Conservation (phyloP, 2,888 invertebrate species). For the Caenorhabditis wallacei region DNA sequence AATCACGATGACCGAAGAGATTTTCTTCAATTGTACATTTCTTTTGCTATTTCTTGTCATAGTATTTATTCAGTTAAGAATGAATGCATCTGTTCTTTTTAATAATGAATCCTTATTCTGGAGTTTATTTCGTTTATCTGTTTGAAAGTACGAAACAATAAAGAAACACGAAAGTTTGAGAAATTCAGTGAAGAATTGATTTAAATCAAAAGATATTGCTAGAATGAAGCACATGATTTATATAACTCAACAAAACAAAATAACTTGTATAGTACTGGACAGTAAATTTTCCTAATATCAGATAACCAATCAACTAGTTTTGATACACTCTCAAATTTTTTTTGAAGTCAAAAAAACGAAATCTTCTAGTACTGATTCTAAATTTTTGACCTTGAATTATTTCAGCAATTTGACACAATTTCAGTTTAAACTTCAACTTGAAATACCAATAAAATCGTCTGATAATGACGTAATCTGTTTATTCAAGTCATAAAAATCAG, state of each 20-base stretch:
- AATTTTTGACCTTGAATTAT: neutral
- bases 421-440: neutral
- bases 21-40: conserved; percentile 40
- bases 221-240: too few relatives aligned
- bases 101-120: neutral
- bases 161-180: too few relatives aligned
- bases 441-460: neutral
- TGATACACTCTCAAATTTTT: too few relatives aligned
- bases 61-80: conserved; percentile 54
- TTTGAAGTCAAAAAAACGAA: too few relatives aligned
- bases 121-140: neutral
- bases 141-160: too few relatives aligned
- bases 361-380: neutral
- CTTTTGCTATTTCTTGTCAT: conserved; percentile 35
- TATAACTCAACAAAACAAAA: too few relatives aligned
- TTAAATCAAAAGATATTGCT: too few relatives aligned
- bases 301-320: too few relatives aligned
- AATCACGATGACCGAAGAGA: neutral
- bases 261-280: too few relatives aligned
- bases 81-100: conserved; percentile 51
- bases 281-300: too few relatives aligned
- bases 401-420: too few relatives aligned
- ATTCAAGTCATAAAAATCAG: conserved; percentile 4
- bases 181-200: too few relatives aligned
- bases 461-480: neutral